A percentile compares a stretch with the other conserved stretches of the same genome.
Evolutionary conservation across 2,113 vertebrate genomes (phyloP).

Genomic region (Thamnophis sirtalis): DNA sequence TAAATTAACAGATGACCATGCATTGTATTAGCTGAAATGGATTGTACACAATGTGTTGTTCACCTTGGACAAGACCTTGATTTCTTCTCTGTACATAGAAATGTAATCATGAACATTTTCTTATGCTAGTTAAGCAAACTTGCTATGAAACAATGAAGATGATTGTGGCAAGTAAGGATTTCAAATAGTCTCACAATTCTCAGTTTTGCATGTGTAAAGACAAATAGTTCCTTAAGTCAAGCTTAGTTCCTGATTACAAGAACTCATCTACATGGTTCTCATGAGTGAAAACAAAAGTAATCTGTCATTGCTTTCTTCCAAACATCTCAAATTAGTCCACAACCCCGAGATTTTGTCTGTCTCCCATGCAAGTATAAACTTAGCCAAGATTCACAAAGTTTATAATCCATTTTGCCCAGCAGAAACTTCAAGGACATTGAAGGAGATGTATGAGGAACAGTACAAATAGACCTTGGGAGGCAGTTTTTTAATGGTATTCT

Average conservation of each 20-base stretch:
- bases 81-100: neutral
- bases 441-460: neutral
- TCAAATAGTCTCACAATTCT: neutral
- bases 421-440: neutral
- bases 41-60: neutral
- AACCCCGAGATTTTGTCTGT: neutral
- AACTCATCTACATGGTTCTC: neutral
- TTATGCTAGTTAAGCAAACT: neutral
- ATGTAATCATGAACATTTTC: neutral
- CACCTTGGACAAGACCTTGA: neutral
- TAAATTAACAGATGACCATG: slow-evolving; percentile 11
- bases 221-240: neutral
- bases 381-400: neutral
- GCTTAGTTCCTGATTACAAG: neutral
- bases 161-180: neutral
- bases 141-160: neutral
- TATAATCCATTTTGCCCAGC: neutral
- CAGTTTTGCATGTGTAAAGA: neutral
- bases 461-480: neutral
- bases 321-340: neutral
- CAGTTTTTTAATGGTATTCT: neutral
- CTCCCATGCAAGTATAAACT: neutral
- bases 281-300: neutral
- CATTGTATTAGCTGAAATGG: neutral
- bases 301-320: neutral